These are phyloP conservation scores for Listronotus oregonensis DNA, from an alignment of 1,140 invertebrate genomes.

Conservation along the genomic window DNA sequence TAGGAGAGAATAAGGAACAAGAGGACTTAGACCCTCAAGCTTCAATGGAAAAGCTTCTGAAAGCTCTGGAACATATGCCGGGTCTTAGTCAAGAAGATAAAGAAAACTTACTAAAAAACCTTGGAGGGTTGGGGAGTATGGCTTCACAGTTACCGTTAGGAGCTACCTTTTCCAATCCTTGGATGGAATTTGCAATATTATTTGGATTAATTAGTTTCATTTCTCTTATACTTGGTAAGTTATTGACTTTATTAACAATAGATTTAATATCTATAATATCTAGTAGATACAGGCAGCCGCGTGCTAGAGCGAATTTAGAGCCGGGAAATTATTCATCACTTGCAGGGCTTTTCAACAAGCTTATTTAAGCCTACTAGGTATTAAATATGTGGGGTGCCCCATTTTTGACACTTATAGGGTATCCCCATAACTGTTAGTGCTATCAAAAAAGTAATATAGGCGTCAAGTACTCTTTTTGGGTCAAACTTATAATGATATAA, in stretches of 20 bases:
- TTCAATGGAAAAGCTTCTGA: constrained; percentile 7
- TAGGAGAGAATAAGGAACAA: not conserved
- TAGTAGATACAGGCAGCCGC: too few species aligned
- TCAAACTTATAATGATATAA: too few species aligned
- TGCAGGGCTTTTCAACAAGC: too few species aligned
- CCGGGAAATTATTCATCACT: too few species aligned
- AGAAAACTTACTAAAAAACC: constrained; percentile 10
- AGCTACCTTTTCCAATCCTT: constrained; percentile 1
- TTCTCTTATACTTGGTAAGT: constrained; percentile 9
- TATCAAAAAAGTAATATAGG: too few species aligned
- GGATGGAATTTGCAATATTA: constrained; percentile 17
- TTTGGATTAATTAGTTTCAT: constrained; percentile 11
- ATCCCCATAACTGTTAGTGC: too few species aligned
- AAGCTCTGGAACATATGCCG: constrained; percentile 16
- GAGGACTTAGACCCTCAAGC: not conserved
- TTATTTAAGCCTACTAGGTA: too few species aligned
- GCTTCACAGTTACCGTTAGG: constrained; percentile 2
- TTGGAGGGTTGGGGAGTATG: not conserved
- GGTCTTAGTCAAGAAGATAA: constrained; percentile 8
- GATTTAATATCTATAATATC: too few species aligned
- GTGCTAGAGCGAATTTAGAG: too few species aligned
- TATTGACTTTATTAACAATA: not conserved
- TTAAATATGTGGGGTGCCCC: too few species aligned
- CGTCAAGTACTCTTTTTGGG: too few species aligned
- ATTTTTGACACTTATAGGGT: too few species aligned